Percentiles rank a stretch among this genome's conserved stretches.
Conservation (phyloP, 37 sponge, comb jelly and placozoan species). For the Halisarca cf. caerulea region DNA sequence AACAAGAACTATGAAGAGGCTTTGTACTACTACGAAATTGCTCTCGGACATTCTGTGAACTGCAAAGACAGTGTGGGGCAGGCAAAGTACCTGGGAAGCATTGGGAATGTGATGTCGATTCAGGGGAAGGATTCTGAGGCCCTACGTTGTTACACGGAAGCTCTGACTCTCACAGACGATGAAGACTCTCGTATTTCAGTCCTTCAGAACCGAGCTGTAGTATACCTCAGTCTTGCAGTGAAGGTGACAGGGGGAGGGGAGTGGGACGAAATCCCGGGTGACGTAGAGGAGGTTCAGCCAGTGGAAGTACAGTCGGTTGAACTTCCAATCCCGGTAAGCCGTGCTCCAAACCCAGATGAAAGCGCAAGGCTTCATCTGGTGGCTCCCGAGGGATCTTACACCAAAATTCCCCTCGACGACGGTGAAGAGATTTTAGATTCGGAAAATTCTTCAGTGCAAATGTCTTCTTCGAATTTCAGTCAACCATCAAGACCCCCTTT, state of each 20-base stretch:
- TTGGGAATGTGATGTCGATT: slow-evolving; percentile 66
- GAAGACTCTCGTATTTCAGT: slow-evolving; percentile 37
- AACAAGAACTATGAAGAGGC: slow-evolving; percentile 32
- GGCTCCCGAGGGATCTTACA: background rate
- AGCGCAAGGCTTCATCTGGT: background rate
- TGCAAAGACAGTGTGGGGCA: slow-evolving; percentile 57
- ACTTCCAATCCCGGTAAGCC: background rate
- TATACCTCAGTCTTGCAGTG: slow-evolving; percentile 56
- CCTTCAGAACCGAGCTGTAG: slow-evolving; percentile 71
- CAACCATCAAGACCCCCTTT: no score
- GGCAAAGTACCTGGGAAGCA: slow-evolving; percentile 66
- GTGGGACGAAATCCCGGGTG: slow-evolving; percentile 22
- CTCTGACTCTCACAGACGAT: slow-evolving; percentile 52
- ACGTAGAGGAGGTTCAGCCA: slow-evolving; percentile 4
- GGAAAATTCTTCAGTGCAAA: background rate
- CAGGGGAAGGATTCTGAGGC: slow-evolving; percentile 39
- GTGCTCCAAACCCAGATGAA: background rate
- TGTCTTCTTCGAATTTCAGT: background rate
- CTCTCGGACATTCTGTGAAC: slow-evolving; percentile 63
- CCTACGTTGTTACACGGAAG: slow-evolving; percentile 57
- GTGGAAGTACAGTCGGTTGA: background rate
- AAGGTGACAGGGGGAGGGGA: background rate
- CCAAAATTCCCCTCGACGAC: background rate
- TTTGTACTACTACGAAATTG: slow-evolving; percentile 55
- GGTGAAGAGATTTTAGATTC: background rate